These are phyloP conservation scores for Odocoileus hemionus DNA, from an alignment of 2,113 vertebrate genomes.

Conservation along the genomic window DNA sequence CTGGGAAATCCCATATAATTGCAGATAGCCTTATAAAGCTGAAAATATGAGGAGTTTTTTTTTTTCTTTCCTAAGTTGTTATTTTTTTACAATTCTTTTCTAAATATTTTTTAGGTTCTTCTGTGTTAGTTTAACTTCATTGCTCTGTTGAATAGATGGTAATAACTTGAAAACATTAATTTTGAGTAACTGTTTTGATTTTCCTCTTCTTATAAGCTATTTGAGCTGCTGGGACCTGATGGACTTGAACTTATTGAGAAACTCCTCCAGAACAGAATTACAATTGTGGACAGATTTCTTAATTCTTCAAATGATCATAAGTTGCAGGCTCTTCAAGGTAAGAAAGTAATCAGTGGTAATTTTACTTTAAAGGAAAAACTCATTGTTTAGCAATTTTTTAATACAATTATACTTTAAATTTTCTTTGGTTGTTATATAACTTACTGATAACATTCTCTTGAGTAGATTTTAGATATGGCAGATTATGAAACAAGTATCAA, in stretches of 20 bases:
- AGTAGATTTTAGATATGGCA: neutral
- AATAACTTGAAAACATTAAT: neutral
- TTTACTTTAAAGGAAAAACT: constrained; percentile 2
- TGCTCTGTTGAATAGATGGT: neutral
- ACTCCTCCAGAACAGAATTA: constrained; percentile 89
- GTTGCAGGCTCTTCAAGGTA: constrained; percentile 86
- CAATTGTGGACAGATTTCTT: constrained; percentile 88
- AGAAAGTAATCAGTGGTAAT: constrained; percentile 41
- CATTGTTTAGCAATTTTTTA: neutral
- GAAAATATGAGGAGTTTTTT: neutral
- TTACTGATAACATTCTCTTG: neutral
- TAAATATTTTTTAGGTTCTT: neutral
- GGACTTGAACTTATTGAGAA: constrained; percentile 95
- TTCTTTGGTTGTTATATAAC: neutral
- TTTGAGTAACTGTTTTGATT: constrained; percentile 32
- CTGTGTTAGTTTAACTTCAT: neutral
- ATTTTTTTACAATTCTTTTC: neutral
- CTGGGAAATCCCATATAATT: neutral
- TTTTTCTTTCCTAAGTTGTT: neutral
- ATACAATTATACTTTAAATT: constrained; percentile 9
- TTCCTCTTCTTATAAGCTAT: constrained; percentile 82
- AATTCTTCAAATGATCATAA: constrained; percentile 82
- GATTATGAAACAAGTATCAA: neutral
- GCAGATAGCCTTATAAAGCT: neutral
- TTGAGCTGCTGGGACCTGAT: constrained; percentile 95